Base-by-base conservation (phyloP, 2,797 vertebrate genomes). In the Cercopithecus petaurista region DNA sequence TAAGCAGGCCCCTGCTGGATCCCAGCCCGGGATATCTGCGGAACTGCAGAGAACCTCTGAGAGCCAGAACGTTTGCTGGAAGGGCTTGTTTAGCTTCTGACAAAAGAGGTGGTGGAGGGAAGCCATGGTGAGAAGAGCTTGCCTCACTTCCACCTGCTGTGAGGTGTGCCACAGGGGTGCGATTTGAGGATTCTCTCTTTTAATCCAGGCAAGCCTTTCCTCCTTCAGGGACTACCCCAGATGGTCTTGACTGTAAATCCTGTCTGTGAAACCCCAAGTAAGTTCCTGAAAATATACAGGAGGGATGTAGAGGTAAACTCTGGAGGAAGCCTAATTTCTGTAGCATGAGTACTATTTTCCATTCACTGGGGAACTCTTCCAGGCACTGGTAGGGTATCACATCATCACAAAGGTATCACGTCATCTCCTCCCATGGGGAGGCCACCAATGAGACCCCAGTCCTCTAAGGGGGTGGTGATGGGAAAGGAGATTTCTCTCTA, bases 401-500 rank as follows among this genome's bases (percentile, higher is more conserved):
- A 48, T 15, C 48, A 48, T 48, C 48, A 48, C 48, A 59, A 14
- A 22, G 48, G 15, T 6, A 15, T 13, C 30, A 13, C 14, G 5
- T 9, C 21, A 1, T 82, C 73, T 80, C 48, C 8, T 67, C 3
- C 30, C 48, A 55, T 5, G 50, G 36, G 4, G 36, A 64, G 73
- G 50, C n/a, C 43, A 17, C 52, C 15, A n/a, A 5, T 26, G 13
- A 86, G 26, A 67, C 46, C 33, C 55, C 8, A 24, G 46, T 46
- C 21, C 12, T 13, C 17, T 59, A 33, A 41, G 24, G 24, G 5
- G 4, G 19, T 10, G 7, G 2, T 1, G 12, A n/a, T 28, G 9
- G 30, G 2, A 10, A 61, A 48, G 22, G 81, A 64, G 13, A 46
- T 13, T 36, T 79, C 57, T 79, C 59, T 55, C 0, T 4, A 10